Percentiles rank a stretch among this genome's conserved stretches.
Conservation (phyloP, 1,140 invertebrate species). For the Laodelphax striatellus region DNA sequence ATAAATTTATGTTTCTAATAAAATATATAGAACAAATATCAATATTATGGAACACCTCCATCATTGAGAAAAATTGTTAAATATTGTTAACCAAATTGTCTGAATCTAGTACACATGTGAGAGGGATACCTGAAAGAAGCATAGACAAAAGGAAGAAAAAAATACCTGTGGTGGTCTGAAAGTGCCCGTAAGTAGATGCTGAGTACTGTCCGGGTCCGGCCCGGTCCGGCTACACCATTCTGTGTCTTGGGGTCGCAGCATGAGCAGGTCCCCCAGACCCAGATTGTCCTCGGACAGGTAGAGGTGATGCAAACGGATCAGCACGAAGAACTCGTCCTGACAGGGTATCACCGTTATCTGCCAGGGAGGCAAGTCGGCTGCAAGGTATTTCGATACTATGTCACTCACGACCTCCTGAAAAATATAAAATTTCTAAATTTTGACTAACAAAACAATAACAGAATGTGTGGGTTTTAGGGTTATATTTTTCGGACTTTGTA, state of each 20-base stretch:
- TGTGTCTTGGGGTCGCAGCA: conserved; percentile 39
- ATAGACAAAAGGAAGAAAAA: no score
- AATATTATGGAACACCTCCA: no score
- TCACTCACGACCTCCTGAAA: conserved; percentile 66
- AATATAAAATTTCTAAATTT: not conserved
- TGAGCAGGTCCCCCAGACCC: conserved; percentile 59
- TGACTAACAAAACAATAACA: not conserved
- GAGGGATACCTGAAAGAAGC: no score
- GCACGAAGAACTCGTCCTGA: conserved; percentile 53
- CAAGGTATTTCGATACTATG: conserved; percentile 59
- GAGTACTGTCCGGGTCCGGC: not conserved
- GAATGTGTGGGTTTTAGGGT: no score
- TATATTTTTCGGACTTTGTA: no score
- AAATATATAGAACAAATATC: no score
- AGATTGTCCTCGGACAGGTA: conserved; percentile 55
- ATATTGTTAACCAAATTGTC: no score
- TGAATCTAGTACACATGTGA: no score
- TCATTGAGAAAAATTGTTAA: no score
- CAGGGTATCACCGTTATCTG: conserved; percentile 62
- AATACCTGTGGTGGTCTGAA: conserved; percentile 8
- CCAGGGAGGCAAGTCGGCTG: conserved; percentile 58
- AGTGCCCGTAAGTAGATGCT: conserved; percentile 11
- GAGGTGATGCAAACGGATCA: conserved; percentile 63
- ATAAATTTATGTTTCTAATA: no score
- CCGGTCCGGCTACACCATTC: not conserved